Percentiles rank a stretch among this genome's conserved stretches.
Conservation (phyloP, 2,888 invertebrate genomes). For the Cerastis leucographa region DNA sequence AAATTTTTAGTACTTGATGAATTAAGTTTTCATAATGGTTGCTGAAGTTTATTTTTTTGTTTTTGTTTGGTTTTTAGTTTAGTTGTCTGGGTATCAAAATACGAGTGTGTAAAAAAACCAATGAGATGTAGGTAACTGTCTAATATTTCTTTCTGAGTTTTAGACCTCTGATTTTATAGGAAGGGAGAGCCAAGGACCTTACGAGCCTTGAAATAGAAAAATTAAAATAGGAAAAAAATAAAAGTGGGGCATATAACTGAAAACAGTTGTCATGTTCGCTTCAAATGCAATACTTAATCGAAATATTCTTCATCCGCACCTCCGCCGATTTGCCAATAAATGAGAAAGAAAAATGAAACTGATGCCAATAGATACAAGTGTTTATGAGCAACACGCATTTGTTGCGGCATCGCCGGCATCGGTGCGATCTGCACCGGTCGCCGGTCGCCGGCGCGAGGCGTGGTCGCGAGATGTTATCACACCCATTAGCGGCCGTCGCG, state of each 20-base stretch:
- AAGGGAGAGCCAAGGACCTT: neutral
- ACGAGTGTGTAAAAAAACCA: neutral
- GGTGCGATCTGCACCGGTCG: slow-evolving; percentile 57
- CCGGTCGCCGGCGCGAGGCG: slow-evolving; percentile 76
- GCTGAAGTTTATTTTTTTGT: neutral
- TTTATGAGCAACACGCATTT: slow-evolving; percentile 64
- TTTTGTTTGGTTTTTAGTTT: neutral
- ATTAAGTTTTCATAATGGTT: neutral
- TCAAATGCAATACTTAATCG: neutral
- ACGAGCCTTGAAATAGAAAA: neutral
- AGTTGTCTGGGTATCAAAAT: neutral
- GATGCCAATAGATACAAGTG: slow-evolving; percentile 67
- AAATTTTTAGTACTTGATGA: slow-evolving; percentile 26
- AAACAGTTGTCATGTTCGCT: neutral
- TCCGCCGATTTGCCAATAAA: slow-evolving; percentile 28
- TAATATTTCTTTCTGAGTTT: neutral
- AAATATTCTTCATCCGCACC: slow-evolving; percentile 8
- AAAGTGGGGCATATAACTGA: neutral
- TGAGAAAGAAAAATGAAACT: slow-evolving; percentile 48
- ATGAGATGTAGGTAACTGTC: neutral
- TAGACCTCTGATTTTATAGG: neutral
- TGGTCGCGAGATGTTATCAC: slow-evolving; percentile 88
- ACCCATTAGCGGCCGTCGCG: slow-evolving; percentile 88
- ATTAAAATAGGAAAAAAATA: neutral
- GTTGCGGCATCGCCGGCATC: slow-evolving; percentile 57